A percentile compares a stretch with the other conserved stretches of the same genome.
Conservation (phyloP, 2,888 invertebrate species). For the Axea sp. region DNA sequence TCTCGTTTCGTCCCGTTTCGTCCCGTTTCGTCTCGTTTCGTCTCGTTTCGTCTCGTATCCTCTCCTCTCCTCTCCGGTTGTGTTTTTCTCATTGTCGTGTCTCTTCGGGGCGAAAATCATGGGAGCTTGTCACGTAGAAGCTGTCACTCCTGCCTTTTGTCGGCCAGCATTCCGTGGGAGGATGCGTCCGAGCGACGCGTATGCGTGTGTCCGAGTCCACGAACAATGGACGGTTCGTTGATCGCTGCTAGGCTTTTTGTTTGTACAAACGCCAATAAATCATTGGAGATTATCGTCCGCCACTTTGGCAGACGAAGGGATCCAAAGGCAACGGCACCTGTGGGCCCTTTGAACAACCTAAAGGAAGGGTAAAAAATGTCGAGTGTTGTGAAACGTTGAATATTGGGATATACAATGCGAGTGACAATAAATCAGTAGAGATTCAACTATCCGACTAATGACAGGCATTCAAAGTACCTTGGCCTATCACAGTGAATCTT, state of each 20-base stretch:
- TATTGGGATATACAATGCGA: no score
- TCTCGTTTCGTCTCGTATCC: no score
- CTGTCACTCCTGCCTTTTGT: constrained; percentile 38
- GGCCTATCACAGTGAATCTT: constrained; percentile 33
- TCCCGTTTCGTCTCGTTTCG: constrained; percentile 2
- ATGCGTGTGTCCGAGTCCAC: constrained; percentile 13
- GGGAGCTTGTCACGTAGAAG: constrained; percentile 47
- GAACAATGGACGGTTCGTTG: constrained; percentile 25
- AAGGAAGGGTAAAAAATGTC: no score
- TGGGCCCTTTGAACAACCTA: no score
- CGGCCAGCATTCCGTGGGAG: constrained; percentile 42
- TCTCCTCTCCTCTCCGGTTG: no score
- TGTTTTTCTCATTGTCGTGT: constrained; percentile 47
- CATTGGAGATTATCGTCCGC: not conserved
- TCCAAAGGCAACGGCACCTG: no score
- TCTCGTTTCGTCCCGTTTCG: not conserved
- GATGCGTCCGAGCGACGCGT: constrained; percentile 19
- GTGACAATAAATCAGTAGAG: constrained; percentile 13
- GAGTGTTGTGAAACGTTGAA: no score
- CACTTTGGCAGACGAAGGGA: no score
- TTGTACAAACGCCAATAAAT: constrained; percentile 3
- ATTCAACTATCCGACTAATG: constrained; percentile 11
- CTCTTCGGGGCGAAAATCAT: constrained; percentile 52
- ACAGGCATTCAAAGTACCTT: constrained; percentile 15
- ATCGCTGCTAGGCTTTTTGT: constrained; percentile 19